Conservation (phyloP, 2,888 invertebrate genomes). For the Apotomis betuletana region DNA sequence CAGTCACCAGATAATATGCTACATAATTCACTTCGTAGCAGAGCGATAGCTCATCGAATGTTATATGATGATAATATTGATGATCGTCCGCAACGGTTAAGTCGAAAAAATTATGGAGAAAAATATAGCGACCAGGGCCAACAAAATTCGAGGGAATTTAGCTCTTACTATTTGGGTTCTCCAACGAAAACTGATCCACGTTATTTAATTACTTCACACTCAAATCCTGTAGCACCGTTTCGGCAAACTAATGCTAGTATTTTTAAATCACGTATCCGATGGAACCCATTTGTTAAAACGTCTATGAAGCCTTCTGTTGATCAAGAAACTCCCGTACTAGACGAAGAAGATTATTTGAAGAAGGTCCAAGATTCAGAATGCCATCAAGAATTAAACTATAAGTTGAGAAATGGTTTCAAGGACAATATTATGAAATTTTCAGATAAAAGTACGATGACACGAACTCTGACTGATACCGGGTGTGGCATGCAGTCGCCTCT, state of each 20-base stretch:
- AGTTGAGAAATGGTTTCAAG: conserved; percentile 45
- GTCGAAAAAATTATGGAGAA: conserved; percentile 46
- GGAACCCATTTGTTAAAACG: conserved; percentile 53
- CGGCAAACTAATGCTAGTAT: conserved; percentile 48
- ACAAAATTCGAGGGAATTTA: conserved; percentile 50
- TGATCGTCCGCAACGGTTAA: conserved; percentile 49
- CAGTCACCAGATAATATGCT: neutral
- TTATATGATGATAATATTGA: conserved; percentile 47
- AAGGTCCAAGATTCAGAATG: conserved; percentile 44
- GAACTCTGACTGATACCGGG: conserved; percentile 54
- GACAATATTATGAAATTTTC: conserved; percentile 63
- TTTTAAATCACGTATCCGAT: conserved; percentile 52
- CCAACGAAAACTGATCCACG: conserved; percentile 29
- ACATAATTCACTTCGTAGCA: neutral
- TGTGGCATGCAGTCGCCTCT: conserved; percentile 50
- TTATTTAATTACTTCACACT: conserved; percentile 52
- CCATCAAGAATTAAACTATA: neutral
- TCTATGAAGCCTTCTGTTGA: conserved; percentile 46
- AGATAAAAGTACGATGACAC: conserved; percentile 66
- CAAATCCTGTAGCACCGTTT: conserved; percentile 36
- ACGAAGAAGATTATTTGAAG: conserved; percentile 47
- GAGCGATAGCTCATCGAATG: neutral
- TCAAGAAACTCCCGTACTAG: conserved; percentile 38
- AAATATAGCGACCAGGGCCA: neutral
- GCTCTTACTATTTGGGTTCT: conserved; percentile 51